phyloP scores from a whole-genome alignment of 2,888 invertebrate genomes.

The Cheilosia vernalis region DNA sequence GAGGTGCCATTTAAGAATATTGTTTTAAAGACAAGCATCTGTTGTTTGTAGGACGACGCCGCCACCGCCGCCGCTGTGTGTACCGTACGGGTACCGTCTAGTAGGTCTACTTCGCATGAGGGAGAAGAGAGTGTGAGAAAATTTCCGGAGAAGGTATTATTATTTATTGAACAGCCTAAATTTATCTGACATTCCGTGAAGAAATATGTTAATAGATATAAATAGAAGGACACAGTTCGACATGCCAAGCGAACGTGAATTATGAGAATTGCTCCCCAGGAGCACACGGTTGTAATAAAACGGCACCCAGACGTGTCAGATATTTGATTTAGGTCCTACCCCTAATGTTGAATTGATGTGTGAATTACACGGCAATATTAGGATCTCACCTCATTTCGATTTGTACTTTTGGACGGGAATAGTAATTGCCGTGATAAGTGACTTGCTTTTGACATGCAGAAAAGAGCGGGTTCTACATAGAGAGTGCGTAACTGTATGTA shows the following conservation, averaged over 20 bases:
- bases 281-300: conserved; percentile 56
- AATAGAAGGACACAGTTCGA: conserved; percentile 48
- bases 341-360: conserved; percentile 45
- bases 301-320: conserved; percentile 36
- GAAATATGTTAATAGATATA: conserved; percentile 52
- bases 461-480: too few relatives aligned
- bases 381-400: conserved; percentile 1
- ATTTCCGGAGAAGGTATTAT: conserved; percentile 1
- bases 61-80: background rate
- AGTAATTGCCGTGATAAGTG: conserved; percentile 6
- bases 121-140: conserved; percentile 50
- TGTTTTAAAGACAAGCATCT: conserved; percentile 52
- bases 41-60: conserved; percentile 27
- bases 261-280: conserved; percentile 47
- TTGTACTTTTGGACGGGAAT: background rate
- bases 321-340: conserved; percentile 51
- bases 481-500: too few relatives aligned
- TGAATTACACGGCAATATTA: conserved; percentile 46
- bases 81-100: too few relatives aligned
- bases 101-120: background rate
- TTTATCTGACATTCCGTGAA: conserved; percentile 65
- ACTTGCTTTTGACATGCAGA: background rate
- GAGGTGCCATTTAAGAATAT: conserved; percentile 65
- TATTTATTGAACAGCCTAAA: conserved; percentile 60
- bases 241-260: conserved; percentile 58